A percentile compares a stretch with the other conserved stretches of the same genome.
phyloP scores from a whole-genome alignment of 1,140 invertebrate species.

The Danaus plexippus region DNA sequence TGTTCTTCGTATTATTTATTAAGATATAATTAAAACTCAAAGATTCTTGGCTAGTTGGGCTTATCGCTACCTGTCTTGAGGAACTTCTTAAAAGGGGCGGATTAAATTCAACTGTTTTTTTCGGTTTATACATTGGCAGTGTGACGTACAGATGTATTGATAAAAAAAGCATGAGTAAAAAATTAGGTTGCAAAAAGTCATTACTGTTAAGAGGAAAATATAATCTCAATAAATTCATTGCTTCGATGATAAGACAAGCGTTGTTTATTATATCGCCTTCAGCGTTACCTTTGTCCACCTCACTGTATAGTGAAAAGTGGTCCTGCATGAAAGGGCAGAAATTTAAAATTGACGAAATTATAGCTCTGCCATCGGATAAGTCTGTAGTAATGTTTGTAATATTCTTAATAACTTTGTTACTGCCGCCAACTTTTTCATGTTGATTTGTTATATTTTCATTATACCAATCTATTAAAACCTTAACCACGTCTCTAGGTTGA shows the following conservation, averaged over 20 bases:
- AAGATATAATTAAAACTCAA: conserved; percentile 46
- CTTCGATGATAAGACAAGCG: conserved; percentile 57
- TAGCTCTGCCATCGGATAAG: conserved; percentile 47
- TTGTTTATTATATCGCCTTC: conserved; percentile 47
- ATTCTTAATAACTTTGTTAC: conserved; percentile 34
- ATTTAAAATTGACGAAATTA: conserved; percentile 44
- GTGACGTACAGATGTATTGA: conserved; percentile 56
- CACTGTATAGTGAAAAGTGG: conserved; percentile 44
- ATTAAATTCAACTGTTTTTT: conserved; percentile 48
- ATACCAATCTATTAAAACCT: conserved; percentile 49
- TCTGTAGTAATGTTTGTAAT: conserved; percentile 53
- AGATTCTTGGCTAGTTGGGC: conserved; percentile 46
- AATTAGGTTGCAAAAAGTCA: conserved; percentile 55
- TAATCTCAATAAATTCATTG: conserved; percentile 41
- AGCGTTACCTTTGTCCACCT: conserved; percentile 25
- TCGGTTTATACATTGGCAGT: conserved; percentile 55
- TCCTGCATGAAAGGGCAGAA: conserved; percentile 53
- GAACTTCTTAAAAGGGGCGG: conserved; percentile 55
- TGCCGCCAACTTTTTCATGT: conserved; percentile 30
- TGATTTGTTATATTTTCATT: conserved; percentile 49
- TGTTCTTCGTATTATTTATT: conserved; percentile 44
- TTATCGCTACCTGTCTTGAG: conserved; percentile 40
- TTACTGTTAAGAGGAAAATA: conserved; percentile 54
- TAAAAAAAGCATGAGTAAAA: conserved; percentile 60
- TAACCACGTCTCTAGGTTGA: conserved; percentile 42